Evolutionary conservation across 2,888 invertebrate genomes (phyloP), one percentile per base, ranked within the genome.

Genomic region (Parthenolecanium corni): DNA sequence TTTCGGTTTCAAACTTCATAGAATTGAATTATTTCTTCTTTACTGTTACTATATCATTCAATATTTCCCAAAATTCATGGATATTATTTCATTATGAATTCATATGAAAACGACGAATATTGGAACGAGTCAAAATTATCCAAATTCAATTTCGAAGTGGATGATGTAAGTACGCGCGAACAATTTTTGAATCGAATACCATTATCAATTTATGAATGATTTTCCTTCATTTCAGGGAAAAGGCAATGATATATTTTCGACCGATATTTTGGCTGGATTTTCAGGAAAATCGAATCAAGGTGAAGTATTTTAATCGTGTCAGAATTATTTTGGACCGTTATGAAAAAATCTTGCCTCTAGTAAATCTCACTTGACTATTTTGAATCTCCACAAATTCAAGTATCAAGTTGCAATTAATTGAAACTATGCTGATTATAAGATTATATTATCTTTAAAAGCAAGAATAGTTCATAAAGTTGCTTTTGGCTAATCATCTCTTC

Each of bases 81-180:
- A n/a, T n/a, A n/a, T n/a, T n/a, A n/a, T n/a, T 31, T 31, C 5
- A 31, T 31, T 6, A 66, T 66, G 66, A 66, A 66, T 36, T 40
- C 57, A 46, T 65, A 65, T 70, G 81, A 82, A 65, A 82, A 82
- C 54, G 84, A 84, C 65, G 85, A 83, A 69, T 89, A 84, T 74
- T 89, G 89, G 89, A 84, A 86, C 71, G 82, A 81, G 42, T 84
- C 82, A 68, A 81, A 82, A 69, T 84, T 82, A 14, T 81, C 81
- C 67, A 84, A 84, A 0, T 85, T 88, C 68, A 84, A 79, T 72
- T 89, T 89, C 71, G 88, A 88, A 9, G 21, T 31, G 65, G 86
- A 85, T 68, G 84, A 85, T 69, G 84, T 82, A 65, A 44, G 21
- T 64, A 47, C 54, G 49, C 9, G 9, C 14, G 9, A 9, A 38